phyloP scores from a whole-genome alignment of 2,113 vertebrate genomes.

The Balaenoptera acutorostrata region DNA sequence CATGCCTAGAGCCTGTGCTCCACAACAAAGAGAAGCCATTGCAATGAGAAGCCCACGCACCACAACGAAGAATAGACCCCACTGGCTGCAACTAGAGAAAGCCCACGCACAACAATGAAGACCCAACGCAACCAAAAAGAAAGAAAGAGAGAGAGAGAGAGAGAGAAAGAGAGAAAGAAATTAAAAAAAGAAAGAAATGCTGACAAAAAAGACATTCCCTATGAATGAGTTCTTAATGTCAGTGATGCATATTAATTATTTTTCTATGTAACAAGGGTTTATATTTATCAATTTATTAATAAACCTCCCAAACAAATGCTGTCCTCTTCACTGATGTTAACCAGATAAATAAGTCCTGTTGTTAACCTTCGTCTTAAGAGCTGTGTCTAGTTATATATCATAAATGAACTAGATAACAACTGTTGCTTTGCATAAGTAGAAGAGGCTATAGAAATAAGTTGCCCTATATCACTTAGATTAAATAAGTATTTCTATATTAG shows the following conservation, averaged over 20 bases:
- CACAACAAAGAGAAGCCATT: too few species aligned
- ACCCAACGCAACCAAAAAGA: too few species aligned
- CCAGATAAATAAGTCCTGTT: background rate
- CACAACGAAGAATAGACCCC: too few species aligned
- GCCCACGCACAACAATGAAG: too few species aligned
- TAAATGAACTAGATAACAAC: background rate
- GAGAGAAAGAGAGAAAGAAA: too few species aligned
- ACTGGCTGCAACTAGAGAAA: too few species aligned
- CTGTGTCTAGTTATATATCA: background rate
- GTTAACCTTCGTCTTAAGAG: background rate
- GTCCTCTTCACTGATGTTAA: background rate
- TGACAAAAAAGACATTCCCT: slow-evolving; percentile 22
- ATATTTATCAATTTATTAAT: background rate
- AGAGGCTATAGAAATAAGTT: slow-evolving; percentile 16
- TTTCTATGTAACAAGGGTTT: background rate
- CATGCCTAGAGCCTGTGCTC: too few species aligned
- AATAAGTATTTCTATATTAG: background rate
- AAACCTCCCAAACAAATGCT: background rate
- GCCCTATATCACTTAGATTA: background rate
- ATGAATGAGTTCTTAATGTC: background rate
- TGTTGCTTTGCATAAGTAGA: background rate
- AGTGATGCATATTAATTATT: background rate
- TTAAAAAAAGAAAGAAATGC: background rate
- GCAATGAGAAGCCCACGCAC: too few species aligned
- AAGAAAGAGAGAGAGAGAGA: too few species aligned